Base-by-base conservation (phyloP, 2,113 vertebrate genomes). In the Pao palembangensis region DNA sequence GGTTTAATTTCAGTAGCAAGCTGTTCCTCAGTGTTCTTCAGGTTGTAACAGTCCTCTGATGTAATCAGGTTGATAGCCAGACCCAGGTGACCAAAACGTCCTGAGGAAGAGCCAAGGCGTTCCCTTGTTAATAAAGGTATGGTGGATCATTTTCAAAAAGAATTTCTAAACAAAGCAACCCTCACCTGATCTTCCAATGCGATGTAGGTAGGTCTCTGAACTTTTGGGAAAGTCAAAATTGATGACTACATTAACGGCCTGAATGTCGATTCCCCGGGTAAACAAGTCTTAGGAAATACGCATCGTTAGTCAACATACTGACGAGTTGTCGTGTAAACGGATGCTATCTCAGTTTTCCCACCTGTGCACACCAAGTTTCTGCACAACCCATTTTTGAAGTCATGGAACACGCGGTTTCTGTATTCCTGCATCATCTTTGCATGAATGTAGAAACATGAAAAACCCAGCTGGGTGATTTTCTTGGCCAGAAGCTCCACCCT, bases 381-480 rank as follows among this genome's bases (percentile, higher is more conserved):
- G 81, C 91, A 92, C 31, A 92, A 73, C 21, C 91, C 91, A 4
- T 92, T 92, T 70, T 91, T 89, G 82, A 92, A 92, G 85, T 92
- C 91, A 5, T 90, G 88, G 69, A 90, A 90, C 13, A 90, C 88
- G 4, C 88, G 82, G 73, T 90, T 90, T 73, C 88, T 85, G 20
- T 90, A 90, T 77, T 90, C 88, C 88, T 92, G 91, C 90, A 91
- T 92, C 91, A 92, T 92, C 80, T 90, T 92, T 31, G 91, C 91
- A 7, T 92, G 91, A 67, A 92, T 92, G 79, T 92, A 92, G 84
- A 92, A 92, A 64, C 91, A 92, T 64, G 91, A 92, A 79, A 92
- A 92, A 7, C 91, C 91, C 63, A 92, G 78, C 58, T 92, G 91
- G 38, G 91, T 91, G 80, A 92, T 92, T 80, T 92, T 92, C 78